Evolutionary conservation across 2,888 invertebrate species (phyloP), one percentile per base, ranked within the genome.

Genomic region (Parnassius orleans): DNA sequence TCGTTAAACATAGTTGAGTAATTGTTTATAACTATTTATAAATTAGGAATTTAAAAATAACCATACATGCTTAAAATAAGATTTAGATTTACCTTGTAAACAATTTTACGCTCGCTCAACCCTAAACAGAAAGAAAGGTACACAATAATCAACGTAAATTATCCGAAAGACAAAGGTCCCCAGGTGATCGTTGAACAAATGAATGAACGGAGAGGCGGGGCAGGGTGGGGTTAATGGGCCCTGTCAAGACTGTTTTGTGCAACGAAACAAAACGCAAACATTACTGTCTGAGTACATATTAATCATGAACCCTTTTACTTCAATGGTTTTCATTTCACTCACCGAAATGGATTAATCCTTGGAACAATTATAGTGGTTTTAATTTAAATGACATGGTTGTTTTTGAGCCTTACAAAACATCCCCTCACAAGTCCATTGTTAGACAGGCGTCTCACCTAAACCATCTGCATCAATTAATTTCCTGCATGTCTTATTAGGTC

Each of bases 211-310:
- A 78, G 76, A 80, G 75, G 69, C 64, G 72, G 15, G 43, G 1
- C 2, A 41, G 46, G 10, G 19, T 77, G 75, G 72, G 72, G 73
- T 77, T 86, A 88, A 88, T 87, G 87, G 84, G 66, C 73, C 80
- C 77, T 80, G 86, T 84, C 84, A 86, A 78, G 80, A 78, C 82
- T 80, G 78, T 73, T 81, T 80, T 80, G 78, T 74, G 75, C 76
- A 74, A 78, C 82, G 83, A 86, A 86, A 88, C 86, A 86, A 85
- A 86, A 86, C 78, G 80, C 77, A 66, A 15, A 78, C 80, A 83
- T 84, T 83, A 83, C 77, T 66, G 73, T 64, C 69, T 65, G 70
- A 71, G 74, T 73, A 73, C 76, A 75, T 75, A 78, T 78, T 78
- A 77, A 78, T 80, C 78, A 75, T 73, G 75, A 70, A 69, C 68